Base-by-base conservation (phyloP, 2,888 invertebrate species). In the Leptothorax acervorum region DNA sequence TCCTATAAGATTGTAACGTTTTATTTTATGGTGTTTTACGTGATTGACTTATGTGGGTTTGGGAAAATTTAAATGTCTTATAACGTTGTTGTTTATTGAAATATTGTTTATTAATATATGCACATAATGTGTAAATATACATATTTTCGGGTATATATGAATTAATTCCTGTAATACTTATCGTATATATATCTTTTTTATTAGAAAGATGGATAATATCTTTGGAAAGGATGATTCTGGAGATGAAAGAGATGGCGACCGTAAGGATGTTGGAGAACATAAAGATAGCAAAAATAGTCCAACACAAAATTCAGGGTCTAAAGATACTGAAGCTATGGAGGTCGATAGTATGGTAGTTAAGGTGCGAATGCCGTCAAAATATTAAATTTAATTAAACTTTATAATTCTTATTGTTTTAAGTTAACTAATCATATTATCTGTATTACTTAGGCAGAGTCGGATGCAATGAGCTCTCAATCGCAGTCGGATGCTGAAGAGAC, bases 191-290 rank as follows among this genome's bases (percentile, higher is more conserved):
- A 48, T 60, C n/a, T 12, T 55, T 28, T 57, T 9, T 8, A 18
- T 18, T 35, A 39, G 31, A 55, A 71, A 71, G 4, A 68, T 93
- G 93, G 93, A 93, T 85, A 91, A 93, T 70, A 88, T 93, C 75
- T 93, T 93, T 86, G 93, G 93, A 0, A 93, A 92, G 83, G 93
- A 93, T 81, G 93, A 93, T 84, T 93, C 93, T 51, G 93, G 90
- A 0, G 92, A 93, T 82, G 93, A 93, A 79, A 93, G 31, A 18
- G 66, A 48, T 0, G 3, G 89, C 4, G 92, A 93, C 15, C 87
- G 85, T 51, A 81, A 85, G 31, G 91, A 92, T 28, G 71, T 87
- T 3, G 91, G 91, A 0, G 89, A 90, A 6, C 48, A 42, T 45
- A 92, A 91, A 45, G 86, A 90, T 53, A 88, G 78, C 0, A 92